Conservation (phyloP, 2,113 vertebrate species). For the Tychaedon coryphoeus region DNA sequence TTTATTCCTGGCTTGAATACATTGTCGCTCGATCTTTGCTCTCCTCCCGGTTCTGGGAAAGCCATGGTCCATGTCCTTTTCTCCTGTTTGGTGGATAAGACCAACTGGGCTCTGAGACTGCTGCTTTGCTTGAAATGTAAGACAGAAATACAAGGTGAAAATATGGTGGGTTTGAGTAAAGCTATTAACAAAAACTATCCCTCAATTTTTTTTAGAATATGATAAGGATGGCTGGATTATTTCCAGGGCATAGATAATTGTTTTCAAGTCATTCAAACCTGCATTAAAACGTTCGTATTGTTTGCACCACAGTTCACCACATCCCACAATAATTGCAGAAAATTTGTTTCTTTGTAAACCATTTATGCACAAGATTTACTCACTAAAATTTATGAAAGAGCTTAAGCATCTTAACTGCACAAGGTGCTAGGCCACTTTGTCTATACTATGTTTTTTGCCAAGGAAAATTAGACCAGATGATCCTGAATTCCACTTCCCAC, state of each 20-base stretch:
- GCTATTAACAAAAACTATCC: not conserved
- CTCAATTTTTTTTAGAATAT: not conserved
- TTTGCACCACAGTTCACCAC: not conserved
- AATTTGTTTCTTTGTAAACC: not conserved
- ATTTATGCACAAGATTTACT: not conserved
- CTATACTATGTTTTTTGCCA: not conserved
- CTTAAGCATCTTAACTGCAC: not conserved
- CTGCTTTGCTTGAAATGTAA: not conserved
- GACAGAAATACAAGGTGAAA: not conserved
- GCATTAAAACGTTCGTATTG: fast-evolving
- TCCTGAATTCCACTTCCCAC: not conserved
- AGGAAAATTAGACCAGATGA: not conserved
- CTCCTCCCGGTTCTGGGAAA: not conserved
- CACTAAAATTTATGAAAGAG: not conserved
- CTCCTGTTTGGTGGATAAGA: not conserved
- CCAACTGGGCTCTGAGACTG: fast-evolving
- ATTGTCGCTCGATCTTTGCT: not conserved
- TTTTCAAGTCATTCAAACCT: not conserved
- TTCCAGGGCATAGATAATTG: not conserved
- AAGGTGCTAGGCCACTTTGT: not conserved
- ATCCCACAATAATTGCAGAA: not conserved
- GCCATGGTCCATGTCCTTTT: not conserved
- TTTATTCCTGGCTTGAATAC: not conserved
- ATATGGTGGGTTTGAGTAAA: not conserved
- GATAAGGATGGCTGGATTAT: not conserved